phyloP scores from a whole-genome alignment of 2,113 vertebrate genomes.

The Pygoscelis adeliae region DNA sequence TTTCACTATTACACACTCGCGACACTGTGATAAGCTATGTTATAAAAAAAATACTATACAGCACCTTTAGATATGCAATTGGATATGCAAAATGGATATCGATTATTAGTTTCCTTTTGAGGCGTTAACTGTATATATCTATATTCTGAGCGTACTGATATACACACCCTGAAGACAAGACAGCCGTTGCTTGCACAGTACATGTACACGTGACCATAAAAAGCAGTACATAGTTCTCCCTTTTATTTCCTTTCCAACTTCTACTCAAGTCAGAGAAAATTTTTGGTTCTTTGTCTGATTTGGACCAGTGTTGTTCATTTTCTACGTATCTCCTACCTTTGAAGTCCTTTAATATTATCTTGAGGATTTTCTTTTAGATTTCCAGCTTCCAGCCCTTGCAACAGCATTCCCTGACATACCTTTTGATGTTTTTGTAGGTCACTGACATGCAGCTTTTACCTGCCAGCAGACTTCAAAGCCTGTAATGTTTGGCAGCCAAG shows the following conservation, averaged over 20 bases:
- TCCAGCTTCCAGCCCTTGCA: neutral
- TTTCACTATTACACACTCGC: neutral
- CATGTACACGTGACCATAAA: neutral
- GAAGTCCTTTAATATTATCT: slow-evolving; percentile 24
- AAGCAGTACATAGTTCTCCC: neutral
- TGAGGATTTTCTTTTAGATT: slow-evolving; percentile 34
- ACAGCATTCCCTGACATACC: neutral
- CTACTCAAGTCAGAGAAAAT: neutral
- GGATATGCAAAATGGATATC: neutral
- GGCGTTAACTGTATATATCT: neutral
- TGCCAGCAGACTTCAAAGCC: slow-evolving; percentile 55
- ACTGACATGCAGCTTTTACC: slow-evolving; percentile 36
- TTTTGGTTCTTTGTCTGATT: neutral
- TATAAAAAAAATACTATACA: neutral
- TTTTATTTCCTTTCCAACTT: neutral
- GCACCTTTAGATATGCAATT: neutral
- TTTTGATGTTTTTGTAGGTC: slow-evolving; percentile 57
- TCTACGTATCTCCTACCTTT: neutral
- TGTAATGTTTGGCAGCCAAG: neutral
- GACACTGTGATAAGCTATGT: neutral
- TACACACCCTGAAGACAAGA: neutral
- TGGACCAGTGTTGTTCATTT: neutral
- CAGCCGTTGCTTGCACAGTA: neutral
- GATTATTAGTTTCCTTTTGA: neutral
- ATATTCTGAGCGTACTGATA: neutral